A percentile compares a stretch with the other conserved stretches of the same genome.
These are phyloP conservation scores for Agelaius tricolor DNA, from an alignment of 2,113 vertebrate genomes.

Conservation along the genomic window DNA sequence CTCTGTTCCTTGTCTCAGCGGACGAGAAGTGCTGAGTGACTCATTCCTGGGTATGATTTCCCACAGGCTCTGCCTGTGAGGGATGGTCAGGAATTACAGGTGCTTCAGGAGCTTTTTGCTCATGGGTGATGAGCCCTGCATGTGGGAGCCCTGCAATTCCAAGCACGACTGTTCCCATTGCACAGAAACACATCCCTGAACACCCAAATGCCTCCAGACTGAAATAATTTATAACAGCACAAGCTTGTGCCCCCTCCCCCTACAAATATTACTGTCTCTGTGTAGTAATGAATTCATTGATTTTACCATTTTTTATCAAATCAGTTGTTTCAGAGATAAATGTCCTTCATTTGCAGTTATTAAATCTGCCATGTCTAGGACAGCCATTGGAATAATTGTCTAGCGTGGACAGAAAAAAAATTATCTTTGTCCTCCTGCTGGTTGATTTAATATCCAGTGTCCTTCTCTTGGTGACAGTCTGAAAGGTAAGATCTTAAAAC, in stretches of 20 bases:
- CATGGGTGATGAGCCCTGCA: background rate
- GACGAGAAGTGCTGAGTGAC: background rate
- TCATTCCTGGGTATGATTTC: background rate
- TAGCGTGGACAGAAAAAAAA: background rate
- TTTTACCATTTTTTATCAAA: slow-evolving; percentile 70
- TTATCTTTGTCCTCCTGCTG: background rate
- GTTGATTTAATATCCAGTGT: background rate
- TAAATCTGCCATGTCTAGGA: slow-evolving; percentile 65
- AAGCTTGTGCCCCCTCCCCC: background rate
- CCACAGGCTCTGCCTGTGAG: background rate
- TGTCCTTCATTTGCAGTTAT: slow-evolving; percentile 69
- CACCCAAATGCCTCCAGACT: background rate
- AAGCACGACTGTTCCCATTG: background rate
- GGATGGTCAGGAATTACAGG: background rate
- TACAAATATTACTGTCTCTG: background rate
- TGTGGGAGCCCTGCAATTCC: background rate
- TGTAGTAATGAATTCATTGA: slow-evolving; percentile 71
- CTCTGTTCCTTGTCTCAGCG: background rate
- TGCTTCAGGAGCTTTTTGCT: background rate
- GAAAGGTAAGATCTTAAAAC: background rate
- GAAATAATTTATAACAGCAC: background rate
- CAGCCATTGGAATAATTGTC: slow-evolving; percentile 48
- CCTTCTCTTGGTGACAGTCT: background rate
- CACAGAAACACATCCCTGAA: background rate
- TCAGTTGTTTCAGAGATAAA: slow-evolving; percentile 74